These are phyloP conservation scores for Scomber colias DNA, from an alignment of 2,113 vertebrate species.

Conservation along the genomic window DNA sequence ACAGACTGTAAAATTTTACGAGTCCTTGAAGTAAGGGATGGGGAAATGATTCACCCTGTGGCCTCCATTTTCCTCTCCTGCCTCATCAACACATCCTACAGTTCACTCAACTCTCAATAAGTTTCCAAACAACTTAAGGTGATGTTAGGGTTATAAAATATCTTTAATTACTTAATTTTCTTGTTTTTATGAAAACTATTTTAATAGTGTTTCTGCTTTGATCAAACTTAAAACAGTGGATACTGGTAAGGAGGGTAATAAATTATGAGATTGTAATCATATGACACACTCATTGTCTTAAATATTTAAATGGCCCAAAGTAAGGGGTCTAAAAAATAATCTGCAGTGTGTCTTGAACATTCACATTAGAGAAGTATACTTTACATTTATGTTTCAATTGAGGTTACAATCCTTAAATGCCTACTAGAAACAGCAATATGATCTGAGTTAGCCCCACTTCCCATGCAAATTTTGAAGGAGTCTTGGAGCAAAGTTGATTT, in stretches of 20 bases:
- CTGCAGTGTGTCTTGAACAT: conserved; percentile 9
- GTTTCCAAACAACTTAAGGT: conserved; percentile 34
- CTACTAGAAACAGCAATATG: conserved; percentile 24
- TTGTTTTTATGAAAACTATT: not conserved
- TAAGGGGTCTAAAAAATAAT: conserved; percentile 43
- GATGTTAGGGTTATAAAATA: conserved; percentile 16
- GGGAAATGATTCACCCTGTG: conserved; percentile 39
- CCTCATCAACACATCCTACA: conserved; percentile 20
- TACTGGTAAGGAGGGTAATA: not conserved
- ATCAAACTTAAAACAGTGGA: not conserved
- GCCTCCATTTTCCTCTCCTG: not conserved
- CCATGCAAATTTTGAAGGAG: conserved; percentile 22
- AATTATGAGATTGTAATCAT: conserved; percentile 2
- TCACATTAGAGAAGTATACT: conserved; percentile 12
- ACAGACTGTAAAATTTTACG: conserved; percentile 47
- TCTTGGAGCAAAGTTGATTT: conserved; percentile 39
- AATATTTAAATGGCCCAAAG: conserved; percentile 33
- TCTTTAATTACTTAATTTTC: conserved; percentile 5
- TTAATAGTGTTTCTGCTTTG: not conserved
- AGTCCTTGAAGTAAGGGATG: conserved; percentile 47
- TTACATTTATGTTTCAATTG: conserved; percentile 19
- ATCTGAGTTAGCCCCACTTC: conserved; percentile 42
- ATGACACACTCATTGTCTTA: conserved; percentile 6
- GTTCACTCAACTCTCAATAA: conserved; percentile 9
- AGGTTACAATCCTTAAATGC: conserved; percentile 32